Evolutionary conservation across 2,888 invertebrate genomes (phyloP).

Genomic region (Meteorus cinctellus): DNA sequence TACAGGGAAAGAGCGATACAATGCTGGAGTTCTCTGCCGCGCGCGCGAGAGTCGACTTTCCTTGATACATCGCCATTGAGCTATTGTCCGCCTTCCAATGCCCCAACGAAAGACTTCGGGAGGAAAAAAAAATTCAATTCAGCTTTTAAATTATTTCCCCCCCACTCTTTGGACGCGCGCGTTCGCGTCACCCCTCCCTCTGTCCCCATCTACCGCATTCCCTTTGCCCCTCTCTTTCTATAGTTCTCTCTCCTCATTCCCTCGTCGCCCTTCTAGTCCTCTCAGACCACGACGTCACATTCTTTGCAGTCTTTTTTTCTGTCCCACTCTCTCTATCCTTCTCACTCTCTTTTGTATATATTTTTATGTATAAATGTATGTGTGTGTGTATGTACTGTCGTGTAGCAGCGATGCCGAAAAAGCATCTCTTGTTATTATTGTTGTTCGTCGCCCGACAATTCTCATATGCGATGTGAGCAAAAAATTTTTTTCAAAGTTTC

Average conservation of each 20-base stretch:
- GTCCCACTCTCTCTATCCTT: constrained; percentile 46
- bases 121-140: constrained; percentile 74
- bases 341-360: constrained; percentile 10
- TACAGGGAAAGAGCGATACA: constrained; percentile 71
- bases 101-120: constrained; percentile 72
- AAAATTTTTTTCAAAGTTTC: constrained; percentile 1
- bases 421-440: constrained; percentile 38
- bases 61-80: constrained; percentile 74
- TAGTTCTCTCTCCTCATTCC: constrained; percentile 37
- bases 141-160: constrained; percentile 73
- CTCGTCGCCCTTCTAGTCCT: constrained; percentile 43
- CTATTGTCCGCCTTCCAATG: constrained; percentile 73
- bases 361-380: constrained; percentile 3
- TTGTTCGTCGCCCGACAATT: constrained; percentile 41
- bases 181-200: constrained; percentile 9
- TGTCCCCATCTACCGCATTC: constrained; percentile 36
- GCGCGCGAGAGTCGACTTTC: constrained; percentile 72
- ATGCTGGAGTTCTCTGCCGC: constrained; percentile 68
- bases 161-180: constrained; percentile 42
- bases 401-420: constrained; percentile 42
- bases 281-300: constrained; percentile 35
- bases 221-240: constrained; percentile 31
- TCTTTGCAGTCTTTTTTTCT: constrained; percentile 35
- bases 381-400: background rate
- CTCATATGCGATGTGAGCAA: constrained; percentile 29